phyloP scores from a whole-genome alignment of 1,140 invertebrate species.

The Anoplolepis gracilipes region DNA sequence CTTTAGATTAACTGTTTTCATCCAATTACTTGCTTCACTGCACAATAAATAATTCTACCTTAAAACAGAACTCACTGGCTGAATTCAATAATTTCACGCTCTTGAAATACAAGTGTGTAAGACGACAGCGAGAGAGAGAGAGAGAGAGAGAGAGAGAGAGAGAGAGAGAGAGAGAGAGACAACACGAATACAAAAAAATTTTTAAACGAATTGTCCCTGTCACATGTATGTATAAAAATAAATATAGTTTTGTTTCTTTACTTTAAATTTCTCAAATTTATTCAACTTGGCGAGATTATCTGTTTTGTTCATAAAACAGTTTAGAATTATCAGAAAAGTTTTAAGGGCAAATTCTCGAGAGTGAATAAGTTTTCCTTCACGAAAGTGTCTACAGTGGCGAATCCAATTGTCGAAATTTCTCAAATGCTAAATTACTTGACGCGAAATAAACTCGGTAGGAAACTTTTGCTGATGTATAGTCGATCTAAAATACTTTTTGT shows the following conservation, averaged over 20 bases:
- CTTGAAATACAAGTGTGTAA: neutral
- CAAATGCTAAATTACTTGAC: neutral
- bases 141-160: too few species aligned
- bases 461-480: neutral
- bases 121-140: too few species aligned
- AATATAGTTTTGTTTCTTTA: neutral
- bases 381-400: too few species aligned
- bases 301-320: too few species aligned
- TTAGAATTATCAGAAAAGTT: too few species aligned
- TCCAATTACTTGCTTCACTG: conserved; percentile 22
- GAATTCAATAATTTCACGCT: conserved; percentile 7
- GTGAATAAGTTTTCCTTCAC: too few species aligned
- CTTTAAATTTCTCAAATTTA: neutral
- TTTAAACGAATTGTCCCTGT: neutral
- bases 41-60: conserved; percentile 4
- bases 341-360: too few species aligned
- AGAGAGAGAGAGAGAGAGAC: too few species aligned
- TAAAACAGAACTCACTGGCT: neutral
- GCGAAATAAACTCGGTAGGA: neutral
- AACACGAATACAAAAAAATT: conserved; percentile 7
- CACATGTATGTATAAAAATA: neutral
- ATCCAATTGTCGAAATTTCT: neutral
- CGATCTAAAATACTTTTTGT: neutral
- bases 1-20: neutral
- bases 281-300: neutral